Evolutionary conservation across 2,113 vertebrate species (phyloP).

Genomic region (Podarcis cretensis): DNA sequence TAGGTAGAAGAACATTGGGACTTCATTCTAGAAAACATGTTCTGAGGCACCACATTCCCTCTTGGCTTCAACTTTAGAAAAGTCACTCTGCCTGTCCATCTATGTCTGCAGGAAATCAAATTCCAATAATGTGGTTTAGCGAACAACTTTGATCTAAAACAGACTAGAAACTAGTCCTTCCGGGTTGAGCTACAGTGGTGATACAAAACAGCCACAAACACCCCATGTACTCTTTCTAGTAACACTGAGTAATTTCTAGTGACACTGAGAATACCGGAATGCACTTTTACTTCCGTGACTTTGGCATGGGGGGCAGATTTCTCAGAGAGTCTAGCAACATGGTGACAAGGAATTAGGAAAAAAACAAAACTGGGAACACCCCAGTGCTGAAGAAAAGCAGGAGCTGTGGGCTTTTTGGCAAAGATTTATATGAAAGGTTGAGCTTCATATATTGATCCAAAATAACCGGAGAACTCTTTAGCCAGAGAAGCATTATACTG

Average conservation of each 20-base stretch:
- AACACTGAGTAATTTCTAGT: too few relatives aligned
- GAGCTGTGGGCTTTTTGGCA: neutral
- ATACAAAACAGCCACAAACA: neutral
- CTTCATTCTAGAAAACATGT: neutral
- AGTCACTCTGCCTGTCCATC: neutral
- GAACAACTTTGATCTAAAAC: too few relatives aligned
- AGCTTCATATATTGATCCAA: neutral
- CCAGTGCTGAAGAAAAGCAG: neutral
- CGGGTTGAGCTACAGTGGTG: neutral
- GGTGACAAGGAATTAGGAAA: neutral
- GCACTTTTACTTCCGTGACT: neutral
- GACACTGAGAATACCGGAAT: neutral
- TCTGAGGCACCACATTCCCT: neutral
- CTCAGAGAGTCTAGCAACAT: neutral
- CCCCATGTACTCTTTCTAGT: neutral
- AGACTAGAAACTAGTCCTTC: neutral
- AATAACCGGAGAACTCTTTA: neutral
- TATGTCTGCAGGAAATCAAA: too few relatives aligned
- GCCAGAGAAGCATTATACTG: neutral
- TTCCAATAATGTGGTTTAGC: too few relatives aligned
- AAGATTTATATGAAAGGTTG: neutral
- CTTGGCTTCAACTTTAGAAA: neutral
- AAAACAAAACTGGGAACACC: too few relatives aligned
- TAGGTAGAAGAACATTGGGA: neutral
- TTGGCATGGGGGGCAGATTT: neutral